Evolutionary conservation across 23 tunicate species (phyloP), one percentile per base, ranked within the genome.

Genomic region (Trididemnum clinides): DNA sequence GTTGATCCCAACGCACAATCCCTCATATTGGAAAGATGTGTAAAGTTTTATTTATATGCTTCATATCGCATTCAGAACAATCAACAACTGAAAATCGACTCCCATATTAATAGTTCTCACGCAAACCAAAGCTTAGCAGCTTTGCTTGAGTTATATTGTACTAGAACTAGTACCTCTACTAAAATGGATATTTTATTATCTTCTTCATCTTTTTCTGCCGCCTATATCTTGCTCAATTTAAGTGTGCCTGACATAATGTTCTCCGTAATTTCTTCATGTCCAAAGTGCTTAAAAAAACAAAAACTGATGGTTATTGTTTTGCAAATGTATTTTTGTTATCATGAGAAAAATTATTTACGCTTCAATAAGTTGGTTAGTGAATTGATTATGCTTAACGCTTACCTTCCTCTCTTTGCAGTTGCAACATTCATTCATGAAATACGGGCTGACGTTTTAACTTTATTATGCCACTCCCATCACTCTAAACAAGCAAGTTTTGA

Each of bases 401-500:
- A 36, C 34, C 32, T 74, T 50, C 7, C 35, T 44, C 39, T 91
- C 20, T 39, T 81, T 0, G 79, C 84, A 1, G 12, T 82, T 30
- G 33, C 51, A 1, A 33, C 34, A 5, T 7, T n/a, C 33, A 34
- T 92, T 7, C 51, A 71, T 18, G 25, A 69, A 51, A 34, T 82
- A 0, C 58, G 90, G 28, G 19, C 51, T 28, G 50, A 83, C 3
- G 58, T 30, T 37, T 2, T 92, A 0, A 28, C 50, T 20, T 71
- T 88, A 65, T 84, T 92, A 20, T 84, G 93, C 63, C 64, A 65
- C 58, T 92, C 97, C 3, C 97, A 92, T 49, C 72, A 39, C 72
- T 92, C 97, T 0, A 92, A 92, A 71, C 39, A 34, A 4, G 19
- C 70, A 33, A 30, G 35, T 7, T 88, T 92, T 72, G 26, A 84